Base-by-base conservation (phyloP, 2,888 invertebrate species). In the Leptura quadrifasciata region DNA sequence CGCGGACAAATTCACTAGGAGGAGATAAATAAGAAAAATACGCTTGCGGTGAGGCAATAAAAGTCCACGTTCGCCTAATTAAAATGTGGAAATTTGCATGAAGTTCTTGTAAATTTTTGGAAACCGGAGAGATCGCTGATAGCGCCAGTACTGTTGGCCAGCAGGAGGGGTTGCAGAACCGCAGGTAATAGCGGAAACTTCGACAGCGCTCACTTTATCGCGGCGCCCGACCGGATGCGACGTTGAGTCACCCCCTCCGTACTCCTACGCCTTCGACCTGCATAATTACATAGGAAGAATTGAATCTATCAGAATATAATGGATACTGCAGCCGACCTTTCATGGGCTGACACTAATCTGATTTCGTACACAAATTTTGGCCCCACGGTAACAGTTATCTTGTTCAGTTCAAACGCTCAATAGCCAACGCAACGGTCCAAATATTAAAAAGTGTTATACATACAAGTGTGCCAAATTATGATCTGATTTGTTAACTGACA, bases 181-280 rank as follows among this genome's bases (percentile, higher is more conserved):
- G 72, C 79, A 83, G 79, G 81, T 82, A 80, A 80, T 79, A 80
- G 81, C 81, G 82, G 81, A 83, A 84, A 83, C 80, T 80, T 83
- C 80, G 79, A 80, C 82, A 80, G 80, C 75, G 79, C 76, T 80
- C 81, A 80, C 76, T 80, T 80, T 81, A 81, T 68, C 65, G 57
- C 20, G 55, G 65, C 65, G 73, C 39, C 63, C 76, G 64, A 72
- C 81, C 83, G 81, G 82, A 83, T 80, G 76, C 81, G 72, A 64
- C 39, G 78, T 78, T 81, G 82, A 83, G 79, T 83, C 83, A 82
- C 82, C 78, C 75, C 65, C 57, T 55, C 60, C 72, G 18, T 54
- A 24, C 65, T 65, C 72, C 73, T 73, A 74, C 76, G 73, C 72
- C 74, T 71, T 69, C 60, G 64, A 75, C 76, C 77, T 76, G 77